Evolutionary conservation across 2,888 invertebrate species (phyloP), one percentile per base, ranked within the genome.

Genomic region (Meiosimyza platycephala): DNA sequence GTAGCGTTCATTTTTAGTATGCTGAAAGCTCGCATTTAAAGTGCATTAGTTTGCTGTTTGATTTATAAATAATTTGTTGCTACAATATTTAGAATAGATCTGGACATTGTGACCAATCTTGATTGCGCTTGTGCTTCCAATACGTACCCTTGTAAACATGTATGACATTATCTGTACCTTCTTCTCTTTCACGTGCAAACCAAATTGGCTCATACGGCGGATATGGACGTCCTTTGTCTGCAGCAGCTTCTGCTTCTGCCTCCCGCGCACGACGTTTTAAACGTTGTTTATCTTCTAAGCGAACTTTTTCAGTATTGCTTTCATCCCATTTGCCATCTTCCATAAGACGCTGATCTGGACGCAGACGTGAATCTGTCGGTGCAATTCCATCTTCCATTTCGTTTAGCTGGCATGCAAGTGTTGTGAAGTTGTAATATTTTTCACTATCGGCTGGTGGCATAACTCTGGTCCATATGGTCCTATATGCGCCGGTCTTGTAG

Each of bases 341-440:
- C 99, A 99, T 99, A 79, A 97, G 90, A 68, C 99, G 91, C 89
- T 99, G 99, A 90, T 99, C 99, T 73, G 99, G 99, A 72, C 99
- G 90, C 69, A 90, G 88, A 50, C 98, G 91, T 69, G 95, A 93
- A 90, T 99, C 99, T 0, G 99, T 98, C 12, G 98, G 98, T 67
- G 98, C 97, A 47, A 99, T 93, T 75, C 92, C 94, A 6, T 93
- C 92, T 88, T 99, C 99, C 62, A 90, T 90, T 89, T 99, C 99
- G 88, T 99, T 99, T 80, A 99, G 89, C 88, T 99, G 98, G 84
- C 97, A 94, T 71, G 99, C 98, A 81, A 99, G 90, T 85, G 94
- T 89, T 63, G 98, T 98, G 89, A 99, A 99, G 89, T 95, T 93
- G 89, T 99, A 99, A 90, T 93, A 96, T 88, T 90, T 91, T 78